Conservation (phyloP, 2,113 vertebrate genomes). For the Gymnobelideus leadbeateri region DNA sequence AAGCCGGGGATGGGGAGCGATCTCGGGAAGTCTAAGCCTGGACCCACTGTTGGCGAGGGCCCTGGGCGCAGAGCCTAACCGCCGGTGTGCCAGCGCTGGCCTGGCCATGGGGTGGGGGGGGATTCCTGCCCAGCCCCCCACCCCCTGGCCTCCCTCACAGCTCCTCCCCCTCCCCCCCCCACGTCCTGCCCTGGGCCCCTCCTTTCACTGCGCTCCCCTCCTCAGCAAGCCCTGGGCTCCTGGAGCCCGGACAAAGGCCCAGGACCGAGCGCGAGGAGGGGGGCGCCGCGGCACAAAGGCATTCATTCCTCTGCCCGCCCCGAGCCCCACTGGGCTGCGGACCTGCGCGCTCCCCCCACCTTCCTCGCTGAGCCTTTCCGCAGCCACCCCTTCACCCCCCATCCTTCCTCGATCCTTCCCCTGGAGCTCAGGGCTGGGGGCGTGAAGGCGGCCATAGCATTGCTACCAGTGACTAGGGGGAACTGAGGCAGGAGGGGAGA, state of each 20-base stretch:
- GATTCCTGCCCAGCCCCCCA: constrained; percentile 18
- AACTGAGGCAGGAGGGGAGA: constrained; percentile 21
- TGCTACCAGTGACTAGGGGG: constrained; percentile 73
- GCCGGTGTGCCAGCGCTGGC: too few relatives aligned
- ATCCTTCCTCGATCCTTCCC: too few relatives aligned
- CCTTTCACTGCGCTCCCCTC: constrained; percentile 36
- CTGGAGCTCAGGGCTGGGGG: neutral
- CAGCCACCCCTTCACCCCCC: neutral
- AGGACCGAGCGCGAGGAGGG: constrained; percentile 65
- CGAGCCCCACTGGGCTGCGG: constrained; percentile 52
- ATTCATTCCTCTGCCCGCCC: constrained; percentile 61
- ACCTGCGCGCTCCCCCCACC: constrained; percentile 38
- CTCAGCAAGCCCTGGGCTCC: constrained; percentile 65
- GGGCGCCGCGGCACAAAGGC: constrained; percentile 75
- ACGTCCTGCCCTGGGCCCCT: constrained; percentile 59
- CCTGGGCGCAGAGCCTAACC: too few relatives aligned
- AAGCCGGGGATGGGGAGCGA: neutral
- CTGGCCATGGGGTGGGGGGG: too few relatives aligned
- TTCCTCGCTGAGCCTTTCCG: constrained; percentile 31
- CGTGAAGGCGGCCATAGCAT: constrained; percentile 54
- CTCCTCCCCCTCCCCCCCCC: neutral
- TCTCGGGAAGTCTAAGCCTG: too few relatives aligned
- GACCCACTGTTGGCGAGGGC: neutral
- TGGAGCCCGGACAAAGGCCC: constrained; percentile 72
- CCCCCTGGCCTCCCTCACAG: neutral